These are phyloP conservation scores for Enteromius afrohamiltoni DNA, from an alignment of 2,797 vertebrate species.

Conservation along the genomic window DNA sequence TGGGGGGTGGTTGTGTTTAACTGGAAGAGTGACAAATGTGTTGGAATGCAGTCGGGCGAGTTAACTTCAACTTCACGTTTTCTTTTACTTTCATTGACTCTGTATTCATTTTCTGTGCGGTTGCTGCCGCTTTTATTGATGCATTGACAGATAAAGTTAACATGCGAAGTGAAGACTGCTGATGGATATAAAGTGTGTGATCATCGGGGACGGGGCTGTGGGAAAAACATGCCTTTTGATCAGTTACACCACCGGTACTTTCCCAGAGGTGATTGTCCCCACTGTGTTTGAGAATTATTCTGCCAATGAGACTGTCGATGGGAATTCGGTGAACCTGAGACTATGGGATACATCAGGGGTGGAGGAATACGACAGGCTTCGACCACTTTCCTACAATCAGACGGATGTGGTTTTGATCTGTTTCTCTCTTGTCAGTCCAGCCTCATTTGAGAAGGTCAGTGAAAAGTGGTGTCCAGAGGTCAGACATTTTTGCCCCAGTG, in stretches of 20 bases:
- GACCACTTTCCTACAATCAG: background rate
- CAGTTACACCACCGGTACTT: background rate
- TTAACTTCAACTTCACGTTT: background rate
- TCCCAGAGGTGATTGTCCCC: background rate
- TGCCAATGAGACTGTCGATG: background rate
- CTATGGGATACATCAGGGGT: background rate
- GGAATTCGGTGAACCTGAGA: background rate
- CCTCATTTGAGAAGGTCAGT: background rate
- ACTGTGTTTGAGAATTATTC: background rate
- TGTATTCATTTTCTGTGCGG: background rate
- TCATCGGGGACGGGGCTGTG: background rate
- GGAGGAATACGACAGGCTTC: background rate
- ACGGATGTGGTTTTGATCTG: background rate
- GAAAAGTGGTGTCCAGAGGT: constrained; percentile 14
- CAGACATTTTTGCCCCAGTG: background rate
- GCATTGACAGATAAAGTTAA: background rate
- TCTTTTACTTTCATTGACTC: background rate
- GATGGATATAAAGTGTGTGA: background rate
- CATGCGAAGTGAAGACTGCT: background rate
- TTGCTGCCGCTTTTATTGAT: background rate
- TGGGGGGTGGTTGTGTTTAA: no score
- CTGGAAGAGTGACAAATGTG: background rate
- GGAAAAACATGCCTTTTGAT: constrained; percentile 27
- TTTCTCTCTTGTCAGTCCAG: background rate
- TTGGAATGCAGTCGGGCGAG: background rate